Evolutionary conservation across 2,888 invertebrate species (phyloP).

Genomic region (Pyrgus malvae): DNA sequence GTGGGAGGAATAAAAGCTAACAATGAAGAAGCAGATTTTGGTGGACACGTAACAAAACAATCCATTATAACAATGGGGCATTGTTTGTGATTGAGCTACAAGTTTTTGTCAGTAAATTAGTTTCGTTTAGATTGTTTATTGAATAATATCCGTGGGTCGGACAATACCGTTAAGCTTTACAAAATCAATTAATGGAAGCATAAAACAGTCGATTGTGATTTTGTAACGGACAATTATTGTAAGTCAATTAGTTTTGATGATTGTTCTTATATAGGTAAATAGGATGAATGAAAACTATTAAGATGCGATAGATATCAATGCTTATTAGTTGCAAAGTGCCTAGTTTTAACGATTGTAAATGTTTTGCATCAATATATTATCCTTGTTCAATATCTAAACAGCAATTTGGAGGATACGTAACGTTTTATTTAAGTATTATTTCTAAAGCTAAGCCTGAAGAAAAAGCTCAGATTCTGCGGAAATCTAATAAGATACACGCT

Average conservation of each 20-base stretch:
- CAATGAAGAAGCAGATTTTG: slow-evolving; percentile 62
- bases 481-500: too few species aligned
- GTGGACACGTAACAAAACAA: slow-evolving; percentile 64
- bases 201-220: slow-evolving; percentile 36
- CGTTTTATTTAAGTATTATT: too few species aligned
- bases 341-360: too few species aligned
- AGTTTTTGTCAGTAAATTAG: slow-evolving; percentile 58
- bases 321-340: too few species aligned
- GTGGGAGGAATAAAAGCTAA: slow-evolving; percentile 68
- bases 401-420: too few species aligned
- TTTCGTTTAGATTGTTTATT: slow-evolving; percentile 44
- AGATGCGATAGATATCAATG: too few species aligned
- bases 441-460: too few species aligned
- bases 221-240: slow-evolving; percentile 34
- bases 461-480: too few species aligned
- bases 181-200: slow-evolving; percentile 40
- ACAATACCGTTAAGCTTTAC: slow-evolving; percentile 40
- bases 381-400: too few species aligned
- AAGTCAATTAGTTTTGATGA: background rate
- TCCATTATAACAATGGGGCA: slow-evolving; percentile 63
- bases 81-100: slow-evolving; percentile 64
- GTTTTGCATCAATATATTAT: too few species aligned
- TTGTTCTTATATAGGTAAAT: background rate
- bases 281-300: background rate
- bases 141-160: slow-evolving; percentile 50